phyloP scores from a whole-genome alignment of 2,888 invertebrate species.

The Dolichopus griseipennis region DNA sequence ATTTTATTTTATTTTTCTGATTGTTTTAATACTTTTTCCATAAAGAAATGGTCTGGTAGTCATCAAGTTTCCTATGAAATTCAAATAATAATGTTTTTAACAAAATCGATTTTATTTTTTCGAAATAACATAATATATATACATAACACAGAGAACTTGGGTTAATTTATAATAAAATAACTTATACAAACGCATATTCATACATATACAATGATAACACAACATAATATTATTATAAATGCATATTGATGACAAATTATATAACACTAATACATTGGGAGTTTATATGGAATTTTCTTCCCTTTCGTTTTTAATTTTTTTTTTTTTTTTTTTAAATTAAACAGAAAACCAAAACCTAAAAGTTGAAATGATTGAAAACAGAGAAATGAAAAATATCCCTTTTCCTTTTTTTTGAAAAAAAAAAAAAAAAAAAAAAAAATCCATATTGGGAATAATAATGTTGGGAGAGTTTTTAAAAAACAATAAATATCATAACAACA shows the following conservation, averaged over 20 bases:
- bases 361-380: not conserved
- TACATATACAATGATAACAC: not conserved
- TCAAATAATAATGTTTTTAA: too few species aligned
- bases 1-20: not conserved
- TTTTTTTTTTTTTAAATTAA: too few species aligned
- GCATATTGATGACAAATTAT: too few species aligned
- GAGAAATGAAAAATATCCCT: too few species aligned
- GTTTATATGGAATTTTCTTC: too few species aligned
- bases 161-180: not conserved
- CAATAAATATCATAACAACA: too few species aligned
- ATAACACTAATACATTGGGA: too few species aligned
- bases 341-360: too few species aligned
- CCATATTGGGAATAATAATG: not conserved
- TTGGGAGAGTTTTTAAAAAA: not conserved
- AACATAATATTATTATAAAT: too few species aligned
- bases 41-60: conserved; percentile 1
- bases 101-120: not conserved
- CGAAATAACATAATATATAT: not conserved
- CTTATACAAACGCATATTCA: not conserved
- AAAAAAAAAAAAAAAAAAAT: not conserved
- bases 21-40: not conserved
- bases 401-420: too few species aligned
- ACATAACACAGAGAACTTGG: not conserved
- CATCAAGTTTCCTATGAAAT: conserved; percentile 1
- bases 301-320: too few species aligned